These are phyloP conservation scores for Odontomachus brunneus DNA, from an alignment of 1,140 invertebrate genomes.

Conservation along the genomic window DNA sequence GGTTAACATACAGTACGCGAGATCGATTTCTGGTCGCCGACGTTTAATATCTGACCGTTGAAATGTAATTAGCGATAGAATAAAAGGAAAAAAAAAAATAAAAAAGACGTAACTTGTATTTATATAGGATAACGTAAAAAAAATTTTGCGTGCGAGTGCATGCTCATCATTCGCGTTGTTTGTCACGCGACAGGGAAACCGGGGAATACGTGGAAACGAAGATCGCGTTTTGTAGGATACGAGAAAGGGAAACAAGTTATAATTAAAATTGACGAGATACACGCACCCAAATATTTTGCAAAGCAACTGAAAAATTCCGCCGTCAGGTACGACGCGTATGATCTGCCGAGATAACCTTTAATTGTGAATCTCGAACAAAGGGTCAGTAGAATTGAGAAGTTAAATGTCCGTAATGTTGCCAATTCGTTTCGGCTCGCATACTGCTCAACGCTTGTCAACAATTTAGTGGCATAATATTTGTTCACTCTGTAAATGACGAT, in stretches of 20 bases:
- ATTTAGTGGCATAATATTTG: too few species aligned
- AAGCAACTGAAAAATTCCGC: conserved; percentile 24
- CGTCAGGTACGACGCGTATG: neutral
- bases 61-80: neutral
- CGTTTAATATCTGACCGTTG: neutral
- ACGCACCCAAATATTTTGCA: too few species aligned
- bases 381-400: neutral
- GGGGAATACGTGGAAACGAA: neutral
- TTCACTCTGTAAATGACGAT: too few species aligned
- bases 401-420: neutral
- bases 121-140: too few species aligned
- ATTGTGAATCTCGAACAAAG: conserved; percentile 27
- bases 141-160: too few species aligned
- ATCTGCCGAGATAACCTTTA: neutral
- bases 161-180: neutral
- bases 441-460: too few species aligned
- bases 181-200: neutral
- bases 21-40: neutral
- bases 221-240: conserved; percentile 20
- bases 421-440: too few species aligned
- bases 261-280: conserved; percentile 24
- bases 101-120: too few species aligned
- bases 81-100: neutral
- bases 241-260: neutral
- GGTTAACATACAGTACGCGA: neutral